phyloP scores from a whole-genome alignment of 2,113 vertebrate species.

The Clarias gariepinus region DNA sequence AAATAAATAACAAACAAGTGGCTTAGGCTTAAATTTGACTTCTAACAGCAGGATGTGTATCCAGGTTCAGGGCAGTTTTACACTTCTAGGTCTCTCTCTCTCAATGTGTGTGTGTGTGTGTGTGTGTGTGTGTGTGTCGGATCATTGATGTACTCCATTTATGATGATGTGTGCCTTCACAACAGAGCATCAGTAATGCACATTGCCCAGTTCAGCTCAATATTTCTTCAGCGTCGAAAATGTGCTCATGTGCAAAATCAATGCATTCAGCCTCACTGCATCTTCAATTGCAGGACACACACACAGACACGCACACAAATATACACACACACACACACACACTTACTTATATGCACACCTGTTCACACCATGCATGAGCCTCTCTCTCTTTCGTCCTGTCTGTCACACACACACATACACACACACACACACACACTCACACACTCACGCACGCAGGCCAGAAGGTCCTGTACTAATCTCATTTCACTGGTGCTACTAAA shows the following conservation, averaged over 20 bases:
- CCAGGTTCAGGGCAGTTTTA: constrained; percentile 42
- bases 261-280: constrained; percentile 10
- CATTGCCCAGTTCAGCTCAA: constrained; percentile 52
- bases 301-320: constrained; percentile 8
- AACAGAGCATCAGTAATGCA: constrained; percentile 57
- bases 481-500: constrained; percentile 43
- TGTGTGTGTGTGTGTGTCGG: constrained; percentile 36
- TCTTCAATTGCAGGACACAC: neutral
- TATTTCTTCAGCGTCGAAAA: constrained; percentile 24
- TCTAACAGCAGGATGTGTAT: neutral
- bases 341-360: neutral
- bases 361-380: neutral
- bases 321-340: constrained; percentile 22
- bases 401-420: constrained; percentile 18
- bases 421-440: constrained; percentile 31
- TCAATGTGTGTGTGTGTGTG: neutral
- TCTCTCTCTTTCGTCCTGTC: neutral
- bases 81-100: constrained; percentile 57
- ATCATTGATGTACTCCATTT: constrained; percentile 73
- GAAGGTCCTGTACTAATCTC: constrained; percentile 52
- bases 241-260: constrained; percentile 42
- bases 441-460: constrained; percentile 29
- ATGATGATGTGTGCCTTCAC: constrained; percentile 66
- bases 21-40: neutral
- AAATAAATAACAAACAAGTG: neutral